Conservation (phyloP, 2,888 invertebrate species). For the Noctua fimbriata region DNA sequence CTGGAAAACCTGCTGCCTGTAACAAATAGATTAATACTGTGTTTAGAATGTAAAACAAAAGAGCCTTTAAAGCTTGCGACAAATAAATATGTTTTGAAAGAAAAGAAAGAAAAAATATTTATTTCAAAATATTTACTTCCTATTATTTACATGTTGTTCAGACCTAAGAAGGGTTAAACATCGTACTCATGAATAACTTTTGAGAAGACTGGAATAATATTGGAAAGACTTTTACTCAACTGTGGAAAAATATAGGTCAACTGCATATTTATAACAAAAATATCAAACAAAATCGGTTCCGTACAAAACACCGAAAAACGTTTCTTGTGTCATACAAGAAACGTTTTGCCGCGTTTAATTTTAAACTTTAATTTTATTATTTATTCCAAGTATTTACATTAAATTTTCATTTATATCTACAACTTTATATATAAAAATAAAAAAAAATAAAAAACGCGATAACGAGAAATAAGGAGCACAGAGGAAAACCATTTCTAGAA, state of each 20-base stretch:
- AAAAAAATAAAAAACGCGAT: no score
- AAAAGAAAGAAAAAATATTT: no score
- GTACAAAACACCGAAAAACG: no score
- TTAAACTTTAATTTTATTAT: no score
- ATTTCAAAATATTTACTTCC: no score
- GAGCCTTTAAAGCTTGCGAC: not conserved
- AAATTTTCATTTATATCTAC: no score
- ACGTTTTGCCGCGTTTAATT: no score
- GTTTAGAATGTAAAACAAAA: not conserved
- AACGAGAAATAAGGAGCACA: slow-evolving; percentile 5
- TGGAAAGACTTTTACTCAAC: not conserved
- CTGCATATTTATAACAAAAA: not conserved
- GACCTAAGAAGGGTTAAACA: not conserved
- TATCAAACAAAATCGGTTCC: not conserved
- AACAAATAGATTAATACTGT: slow-evolving; percentile 1
- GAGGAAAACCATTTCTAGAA: slow-evolving; percentile 18
- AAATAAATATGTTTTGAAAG: no score
- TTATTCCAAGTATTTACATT: no score
- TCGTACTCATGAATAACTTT: not conserved
- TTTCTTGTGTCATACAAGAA: no score
- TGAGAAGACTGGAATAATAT: not conserved
- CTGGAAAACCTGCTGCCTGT: slow-evolving; percentile 3
- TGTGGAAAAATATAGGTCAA: not conserved
- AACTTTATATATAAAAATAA: no score
- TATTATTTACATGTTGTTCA: not conserved